A percentile compares a stretch with the other conserved stretches of the same genome.
These are phyloP conservation scores for Ctenomys sociabilis DNA, from an alignment of 2,113 vertebrate species.

Conservation along the genomic window DNA sequence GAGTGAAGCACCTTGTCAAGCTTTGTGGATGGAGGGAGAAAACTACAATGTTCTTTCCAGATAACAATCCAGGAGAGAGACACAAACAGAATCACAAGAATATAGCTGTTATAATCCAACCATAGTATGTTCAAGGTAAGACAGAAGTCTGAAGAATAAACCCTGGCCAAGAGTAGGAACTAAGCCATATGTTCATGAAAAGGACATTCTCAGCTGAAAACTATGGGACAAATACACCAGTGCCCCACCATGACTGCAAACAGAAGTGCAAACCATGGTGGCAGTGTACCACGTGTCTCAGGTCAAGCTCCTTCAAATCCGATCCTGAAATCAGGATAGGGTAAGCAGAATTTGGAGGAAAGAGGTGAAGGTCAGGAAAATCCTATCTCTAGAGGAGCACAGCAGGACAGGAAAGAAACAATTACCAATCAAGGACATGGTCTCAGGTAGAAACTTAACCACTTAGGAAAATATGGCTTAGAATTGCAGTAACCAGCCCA, in stretches of 20 bases:
- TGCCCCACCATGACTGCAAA: background rate
- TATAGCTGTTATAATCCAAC: background rate
- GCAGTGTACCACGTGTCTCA: background rate
- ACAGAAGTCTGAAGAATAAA: background rate
- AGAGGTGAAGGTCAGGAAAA: background rate
- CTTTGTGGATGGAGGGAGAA: background rate
- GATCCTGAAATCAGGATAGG: background rate
- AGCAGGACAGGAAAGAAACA: background rate
- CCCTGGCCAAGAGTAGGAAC: background rate
- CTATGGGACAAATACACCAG: background rate
- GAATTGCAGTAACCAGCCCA: slow-evolving; percentile 1
- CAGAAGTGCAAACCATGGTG: background rate
- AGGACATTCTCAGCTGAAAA: slow-evolving; percentile 9
- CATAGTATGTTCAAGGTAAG: background rate
- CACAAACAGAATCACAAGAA: background rate
- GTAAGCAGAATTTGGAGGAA: background rate
- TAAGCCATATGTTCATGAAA: background rate
- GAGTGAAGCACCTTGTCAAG: background rate
- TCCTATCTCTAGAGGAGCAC: background rate
- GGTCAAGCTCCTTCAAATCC: background rate
- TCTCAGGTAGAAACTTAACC: background rate
- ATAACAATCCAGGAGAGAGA: background rate
- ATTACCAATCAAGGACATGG: background rate
- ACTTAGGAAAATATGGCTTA: slow-evolving; percentile 8
- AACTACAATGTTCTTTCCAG: background rate